Conservation (phyloP, 2,113 vertebrate species). For the Capreolus pygargus region DNA sequence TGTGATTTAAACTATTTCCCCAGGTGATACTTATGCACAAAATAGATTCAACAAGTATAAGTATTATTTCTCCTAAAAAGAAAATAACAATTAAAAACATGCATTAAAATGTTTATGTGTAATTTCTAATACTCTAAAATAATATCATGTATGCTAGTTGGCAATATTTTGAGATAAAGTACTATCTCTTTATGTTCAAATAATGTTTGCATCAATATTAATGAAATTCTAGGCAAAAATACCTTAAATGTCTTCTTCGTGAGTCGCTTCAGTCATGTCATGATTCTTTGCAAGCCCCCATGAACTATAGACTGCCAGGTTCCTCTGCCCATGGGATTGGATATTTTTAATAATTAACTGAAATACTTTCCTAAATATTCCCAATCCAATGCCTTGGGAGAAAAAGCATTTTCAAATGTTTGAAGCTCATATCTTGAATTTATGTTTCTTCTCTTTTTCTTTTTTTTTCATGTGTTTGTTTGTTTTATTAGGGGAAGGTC, state of each 20-base stretch:
- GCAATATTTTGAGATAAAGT: neutral
- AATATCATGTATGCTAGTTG: neutral
- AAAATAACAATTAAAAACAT: neutral
- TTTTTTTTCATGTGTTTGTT: accelerated
- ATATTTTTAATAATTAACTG: neutral
- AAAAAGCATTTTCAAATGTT: neutral
- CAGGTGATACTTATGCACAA: neutral
- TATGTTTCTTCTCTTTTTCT: neutral
- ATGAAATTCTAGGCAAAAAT: neutral
- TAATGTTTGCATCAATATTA: neutral
- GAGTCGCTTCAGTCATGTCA: neutral
- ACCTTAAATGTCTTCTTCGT: neutral
- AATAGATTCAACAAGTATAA: neutral
- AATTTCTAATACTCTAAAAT: neutral
- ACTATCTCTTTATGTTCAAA: neutral
- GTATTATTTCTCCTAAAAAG: neutral
- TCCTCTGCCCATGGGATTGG: neutral
- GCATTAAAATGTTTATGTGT: neutral
- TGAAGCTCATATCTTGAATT: neutral
- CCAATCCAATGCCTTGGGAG: neutral
- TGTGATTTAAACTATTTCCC: neutral
- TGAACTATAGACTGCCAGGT: neutral
- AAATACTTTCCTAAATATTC: neutral
- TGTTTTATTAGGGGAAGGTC: neutral
- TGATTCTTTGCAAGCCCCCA: neutral